Percentiles rank a stretch among this genome's conserved stretches.
These are phyloP conservation scores for Gymnorhina tibicen DNA, from an alignment of 2,113 vertebrate genomes.

Conservation along the genomic window DNA sequence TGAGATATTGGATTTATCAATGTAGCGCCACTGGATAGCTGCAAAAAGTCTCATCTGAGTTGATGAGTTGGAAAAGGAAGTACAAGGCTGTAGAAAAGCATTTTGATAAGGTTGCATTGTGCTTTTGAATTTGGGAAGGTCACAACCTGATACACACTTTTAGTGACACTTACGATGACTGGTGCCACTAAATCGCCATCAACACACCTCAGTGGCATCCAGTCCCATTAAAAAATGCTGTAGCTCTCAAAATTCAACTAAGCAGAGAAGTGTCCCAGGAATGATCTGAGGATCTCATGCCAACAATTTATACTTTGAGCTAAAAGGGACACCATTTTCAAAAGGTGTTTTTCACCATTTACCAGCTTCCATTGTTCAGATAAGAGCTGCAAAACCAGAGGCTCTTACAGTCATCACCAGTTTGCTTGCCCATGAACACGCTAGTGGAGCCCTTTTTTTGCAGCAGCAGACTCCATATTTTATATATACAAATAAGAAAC, in stretches of 20 bases:
- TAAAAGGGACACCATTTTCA: not conserved
- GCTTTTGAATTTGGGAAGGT: not conserved
- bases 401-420: not conserved
- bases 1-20: not conserved
- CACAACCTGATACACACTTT: not conserved
- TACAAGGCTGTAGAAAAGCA: not conserved
- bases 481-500: not conserved
- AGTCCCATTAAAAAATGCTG: not conserved
- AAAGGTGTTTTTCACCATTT: not conserved
- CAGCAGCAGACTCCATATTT: not conserved
- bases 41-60: not conserved
- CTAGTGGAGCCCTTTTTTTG: not conserved
- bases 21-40: not conserved
- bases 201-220: not conserved
- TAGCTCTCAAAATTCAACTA: not conserved
- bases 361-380: not conserved
- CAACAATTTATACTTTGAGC: not conserved
- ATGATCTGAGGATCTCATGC: not conserved
- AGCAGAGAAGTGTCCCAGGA: not conserved
- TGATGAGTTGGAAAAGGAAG: not conserved
- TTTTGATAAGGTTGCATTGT: not conserved
- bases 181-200: not conserved
- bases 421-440: not conserved
- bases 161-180: not conserved
- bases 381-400: not conserved